These are phyloP conservation scores for Xiphias gladius DNA, from an alignment of 2,113 vertebrate species.

Conservation along the genomic window DNA sequence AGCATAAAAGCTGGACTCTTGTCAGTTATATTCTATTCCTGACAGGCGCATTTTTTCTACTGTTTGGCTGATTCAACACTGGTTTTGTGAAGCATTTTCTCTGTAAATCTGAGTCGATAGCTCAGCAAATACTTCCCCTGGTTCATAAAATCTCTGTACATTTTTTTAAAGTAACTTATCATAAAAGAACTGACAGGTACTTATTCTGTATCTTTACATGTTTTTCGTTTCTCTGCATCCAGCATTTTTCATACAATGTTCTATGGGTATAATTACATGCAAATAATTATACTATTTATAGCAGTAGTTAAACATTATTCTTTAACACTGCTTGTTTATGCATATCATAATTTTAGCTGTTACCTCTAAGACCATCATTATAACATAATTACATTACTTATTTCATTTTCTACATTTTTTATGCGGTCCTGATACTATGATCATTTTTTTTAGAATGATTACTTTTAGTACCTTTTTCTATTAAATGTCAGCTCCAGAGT, in stretches of 20 bases:
- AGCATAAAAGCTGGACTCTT: constrained; percentile 7
- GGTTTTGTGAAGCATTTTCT: not conserved
- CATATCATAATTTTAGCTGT: not conserved
- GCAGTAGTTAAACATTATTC: not conserved
- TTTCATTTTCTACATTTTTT: too few relatives aligned
- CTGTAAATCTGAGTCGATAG: not conserved
- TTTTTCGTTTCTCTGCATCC: too few relatives aligned
- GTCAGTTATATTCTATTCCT: not conserved
- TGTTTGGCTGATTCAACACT: not conserved
- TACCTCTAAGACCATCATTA: not conserved
- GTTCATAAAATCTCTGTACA: too few relatives aligned
- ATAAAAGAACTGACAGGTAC: too few relatives aligned
- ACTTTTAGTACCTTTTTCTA: not conserved
- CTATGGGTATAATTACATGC: not conserved
- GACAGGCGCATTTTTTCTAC: not conserved
- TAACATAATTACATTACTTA: too few relatives aligned
- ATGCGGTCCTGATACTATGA: not conserved
- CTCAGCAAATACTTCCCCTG: not conserved
- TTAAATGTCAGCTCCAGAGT: not conserved
- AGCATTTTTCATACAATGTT: not conserved
- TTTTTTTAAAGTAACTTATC: too few relatives aligned
- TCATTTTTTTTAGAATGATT: not conserved
- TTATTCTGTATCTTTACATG: not conserved
- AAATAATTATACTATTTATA: not conserved
- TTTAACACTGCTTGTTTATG: not conserved